phyloP scores from a whole-genome alignment of 2,113 vertebrate genomes.

The Casuarius casuarius region DNA sequence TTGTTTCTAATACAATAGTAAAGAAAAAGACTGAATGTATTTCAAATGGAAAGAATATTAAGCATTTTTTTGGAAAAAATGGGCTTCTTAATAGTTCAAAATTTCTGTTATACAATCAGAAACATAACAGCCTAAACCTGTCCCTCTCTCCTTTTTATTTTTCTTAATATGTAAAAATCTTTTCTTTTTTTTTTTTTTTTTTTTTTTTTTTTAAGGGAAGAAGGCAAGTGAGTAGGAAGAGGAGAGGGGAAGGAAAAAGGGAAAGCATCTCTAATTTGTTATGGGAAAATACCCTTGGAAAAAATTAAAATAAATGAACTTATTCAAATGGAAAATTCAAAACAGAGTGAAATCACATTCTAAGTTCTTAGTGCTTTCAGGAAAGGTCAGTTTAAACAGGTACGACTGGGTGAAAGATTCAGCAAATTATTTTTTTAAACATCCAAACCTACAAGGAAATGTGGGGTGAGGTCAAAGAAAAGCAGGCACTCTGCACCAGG shows the following conservation, averaged over 20 bases:
- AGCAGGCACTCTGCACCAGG: background rate
- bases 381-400: background rate
- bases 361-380: background rate
- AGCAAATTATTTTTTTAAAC: background rate
- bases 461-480: background rate
- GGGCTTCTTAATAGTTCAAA: background rate
- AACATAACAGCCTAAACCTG: background rate
- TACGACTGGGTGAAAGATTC: background rate
- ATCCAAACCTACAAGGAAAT: background rate
- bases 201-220: background rate
- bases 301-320: background rate
- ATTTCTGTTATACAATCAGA: background rate
- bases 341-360: background rate
- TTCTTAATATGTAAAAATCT: background rate
- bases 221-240: background rate
- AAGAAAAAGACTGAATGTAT: background rate
- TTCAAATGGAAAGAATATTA: background rate
- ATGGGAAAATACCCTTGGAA: background rate
- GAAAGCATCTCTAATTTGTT: background rate
- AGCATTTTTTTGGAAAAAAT: background rate
- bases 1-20: background rate
- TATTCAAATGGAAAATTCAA: background rate
- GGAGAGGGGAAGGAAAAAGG: background rate
- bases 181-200: background rate
- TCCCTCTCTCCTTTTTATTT: background rate